Evolutionary conservation across 1,140 invertebrate species (phyloP), one percentile per base, ranked within the genome.

Genomic region (Zaprionus ghesquierei): DNA sequence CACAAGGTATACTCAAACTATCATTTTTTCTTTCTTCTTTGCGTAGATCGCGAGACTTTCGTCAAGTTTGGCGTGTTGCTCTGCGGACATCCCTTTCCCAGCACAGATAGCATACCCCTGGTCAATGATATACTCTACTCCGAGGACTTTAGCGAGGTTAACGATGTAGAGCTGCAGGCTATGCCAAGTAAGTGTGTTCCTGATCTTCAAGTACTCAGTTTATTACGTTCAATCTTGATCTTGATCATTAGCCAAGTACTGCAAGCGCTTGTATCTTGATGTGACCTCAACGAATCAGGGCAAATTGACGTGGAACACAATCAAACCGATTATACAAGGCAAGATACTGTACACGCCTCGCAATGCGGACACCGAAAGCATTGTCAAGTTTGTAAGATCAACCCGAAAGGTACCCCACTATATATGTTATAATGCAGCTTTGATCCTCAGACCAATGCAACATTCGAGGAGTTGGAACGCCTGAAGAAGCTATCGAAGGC

Each of bases 261-360:
- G 95, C 69, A 93, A 93, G 20, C 92, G 94, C 1, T 91, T 94
- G 2, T 95, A 95, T 69, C 92, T 93, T 66, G 93, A 94, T 69
- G 90, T 95, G 1, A 90, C 94, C 0, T 92, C 84, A 3, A 93
- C 94, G 75, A 93, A 93, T 10, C 94, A 93, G 12, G 95, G 95
- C 1, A 95, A 95, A 78, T 94, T 95, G 13, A 92, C 95, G 18
- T 95, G 95, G 95, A 94, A 93, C 9, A 94, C 94, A 64, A 92
- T 95, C 5, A 95, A 95, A 72, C 95, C 95, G 0, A 91, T 95
- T 10, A 89, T 95, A 27, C 93, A 94, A 74, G 95, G 95, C 5
- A 93, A 93, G 54, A 94, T 95, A 35, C 82, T 95, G 1, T 95
- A 95, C 72, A 93, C 94, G 0, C 95, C 95, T 0, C 75, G 92